Base-by-base conservation (phyloP, 2,797 vertebrate genomes). In the Streptopelia turtur region DNA sequence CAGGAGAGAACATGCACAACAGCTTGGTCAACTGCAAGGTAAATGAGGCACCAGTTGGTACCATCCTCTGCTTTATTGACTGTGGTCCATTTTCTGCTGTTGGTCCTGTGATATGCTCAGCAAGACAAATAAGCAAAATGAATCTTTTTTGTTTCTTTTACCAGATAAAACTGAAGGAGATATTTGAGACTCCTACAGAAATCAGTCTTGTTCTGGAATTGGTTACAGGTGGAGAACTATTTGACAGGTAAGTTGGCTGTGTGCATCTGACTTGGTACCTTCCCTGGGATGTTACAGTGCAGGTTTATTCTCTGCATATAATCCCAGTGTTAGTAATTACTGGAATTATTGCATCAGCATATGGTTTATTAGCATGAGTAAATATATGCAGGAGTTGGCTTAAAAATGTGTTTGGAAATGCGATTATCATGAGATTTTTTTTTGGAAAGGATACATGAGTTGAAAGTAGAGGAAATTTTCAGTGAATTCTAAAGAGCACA, bases 111-210 rank as follows among this genome's bases (percentile, higher is more conserved):
- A 60, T 57, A 18, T 12, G 16, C 15, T 72, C 16, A 22, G 4
- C 41, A 68, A 75, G 27, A 55, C 28, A 88, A 87, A 90, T 22
- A 89, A 41, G 41, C 16, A 75, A 75, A 83, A 88, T 10, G 13
- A 81, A 72, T 72, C 63, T 5, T 94, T 83, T 93, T 60, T 81
- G 17, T 50, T 88, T 97, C 37, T 96, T 96, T 96, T 94, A 71
- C 33, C 94, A 99, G 98, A 99, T 99, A 97, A 99, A 98, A 97
- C 97, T 99, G 96, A 99, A 99, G 97, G 98, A 99, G 95, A 99
- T 99, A 97, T 99, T 98, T 97, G 98, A 99, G 98, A 99, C 98
- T 2, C 98, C 98, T 49, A 96, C 97, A 92, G 98, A 99, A 98
- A 99, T 99, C 96, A 99, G 98, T 89, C 98, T 99, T 94, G 98